Base-by-base conservation (phyloP, 2,797 vertebrate species). In the Myoxocephalus aenaeus region DNA sequence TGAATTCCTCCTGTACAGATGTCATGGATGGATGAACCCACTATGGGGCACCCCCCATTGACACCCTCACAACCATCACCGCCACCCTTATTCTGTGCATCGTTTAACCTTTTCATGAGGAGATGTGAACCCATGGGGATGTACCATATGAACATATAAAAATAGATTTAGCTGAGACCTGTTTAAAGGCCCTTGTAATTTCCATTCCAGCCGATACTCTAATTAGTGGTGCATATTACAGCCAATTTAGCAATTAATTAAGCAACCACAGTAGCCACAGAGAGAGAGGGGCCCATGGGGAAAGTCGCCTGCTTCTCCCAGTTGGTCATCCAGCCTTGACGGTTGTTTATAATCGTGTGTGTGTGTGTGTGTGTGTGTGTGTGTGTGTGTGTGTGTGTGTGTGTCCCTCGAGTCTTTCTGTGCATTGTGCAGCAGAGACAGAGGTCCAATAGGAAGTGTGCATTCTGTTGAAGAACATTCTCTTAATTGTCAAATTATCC, bases 391-490 rank as follows among this genome's bases (percentile, higher is more conserved):
- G n/a, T 22, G 50, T 51, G 20, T 46, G 42, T 65, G 46, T 73
- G 59, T 67, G 71, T 59, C 29, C 81, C 74, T 64, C 17, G 56
- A 70, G 79, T 58, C 34, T 34, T 46, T 29, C 46, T 32, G 32
- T 54, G 75, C 72, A 73, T 81, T 77, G 48, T 69, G 44, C 58
- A 62, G 64, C 73, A 80, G 42, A 67, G n/a, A 25, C 36, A 36
- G 56, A 38, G 2, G 18, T 46, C 11, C 57, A 57, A 18, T 7
- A 42, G 32, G 68, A 68, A 51, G 59, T 57, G 65, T 40, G 15
- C 14, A 44, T 9, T 46, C 10, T 54, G 46, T 32, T 18, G 20
- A 4, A 5, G 11, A 61, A 12, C 3, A 14, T 12, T 34, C 29
- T 22, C 10, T n/a, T 51, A 6, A 56, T 56, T 32, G 27, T 5